Percentiles rank a stretch among this genome's conserved stretches.
phyloP scores from a whole-genome alignment of 2,797 vertebrate species.

The Eulemur mongoz region DNA sequence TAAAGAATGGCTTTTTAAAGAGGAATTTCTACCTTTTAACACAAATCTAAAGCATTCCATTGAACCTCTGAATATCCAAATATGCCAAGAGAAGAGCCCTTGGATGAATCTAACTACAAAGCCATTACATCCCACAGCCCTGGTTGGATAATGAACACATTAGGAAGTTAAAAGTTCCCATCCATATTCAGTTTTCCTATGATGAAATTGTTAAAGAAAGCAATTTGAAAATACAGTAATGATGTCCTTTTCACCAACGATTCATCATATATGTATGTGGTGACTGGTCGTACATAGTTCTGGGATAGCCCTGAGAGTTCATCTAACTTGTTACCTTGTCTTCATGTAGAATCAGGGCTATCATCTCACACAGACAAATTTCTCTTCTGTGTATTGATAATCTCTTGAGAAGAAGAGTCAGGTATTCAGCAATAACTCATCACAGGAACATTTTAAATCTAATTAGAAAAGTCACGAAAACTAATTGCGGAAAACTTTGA shows the following conservation, averaged over 20 bases:
- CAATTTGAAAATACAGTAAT: not conserved
- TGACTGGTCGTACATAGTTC: not conserved
- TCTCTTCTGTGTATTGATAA: not conserved
- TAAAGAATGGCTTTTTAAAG: conserved; percentile 29
- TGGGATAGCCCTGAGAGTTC: not conserved
- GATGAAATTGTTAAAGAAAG: not conserved
- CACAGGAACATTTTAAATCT: not conserved
- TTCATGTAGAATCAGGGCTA: not conserved
- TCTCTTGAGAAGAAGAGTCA: not conserved
- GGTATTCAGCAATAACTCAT: not conserved
- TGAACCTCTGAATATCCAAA: conserved; percentile 3
- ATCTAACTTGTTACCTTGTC: not conserved
- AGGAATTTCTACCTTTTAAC: not conserved
- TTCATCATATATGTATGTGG: not conserved
- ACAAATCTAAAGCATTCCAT: not conserved
- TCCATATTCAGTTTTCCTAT: not conserved
- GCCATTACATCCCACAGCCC: not conserved
- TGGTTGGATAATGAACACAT: not conserved
- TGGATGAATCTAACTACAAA: not conserved
- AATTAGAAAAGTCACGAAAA: not conserved
- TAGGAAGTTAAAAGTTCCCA: not conserved
- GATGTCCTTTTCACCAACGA: not conserved
- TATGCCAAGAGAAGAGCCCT: not conserved
- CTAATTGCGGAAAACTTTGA: not conserved
- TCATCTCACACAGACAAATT: not conserved